These are phyloP conservation scores for Drosophila parabipectinata DNA, from an alignment of 1,140 invertebrate species.

Conservation along the genomic window DNA sequence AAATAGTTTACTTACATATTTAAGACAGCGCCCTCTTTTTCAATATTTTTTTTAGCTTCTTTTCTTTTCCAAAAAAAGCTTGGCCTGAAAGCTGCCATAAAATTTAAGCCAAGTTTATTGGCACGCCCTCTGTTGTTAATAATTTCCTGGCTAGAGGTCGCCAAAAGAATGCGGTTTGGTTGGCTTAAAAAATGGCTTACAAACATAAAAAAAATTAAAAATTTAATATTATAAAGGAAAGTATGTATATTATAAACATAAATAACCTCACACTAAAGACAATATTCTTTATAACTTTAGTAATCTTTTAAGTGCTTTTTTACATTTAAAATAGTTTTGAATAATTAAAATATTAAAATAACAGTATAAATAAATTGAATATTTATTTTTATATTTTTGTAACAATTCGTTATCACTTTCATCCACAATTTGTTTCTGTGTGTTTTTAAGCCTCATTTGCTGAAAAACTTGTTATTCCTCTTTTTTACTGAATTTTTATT, in stretches of 20 bases:
- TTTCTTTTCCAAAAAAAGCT: neutral
- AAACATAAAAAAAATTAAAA: neutral
- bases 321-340: too few species aligned
- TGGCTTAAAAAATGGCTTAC: conserved; percentile 4
- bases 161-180: neutral
- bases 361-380: too few species aligned
- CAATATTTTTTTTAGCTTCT: neutral
- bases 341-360: too few species aligned
- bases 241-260: too few species aligned
- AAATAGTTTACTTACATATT: neutral
- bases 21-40: conserved; percentile 1
- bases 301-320: too few species aligned
- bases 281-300: too few species aligned
- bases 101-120: neutral
- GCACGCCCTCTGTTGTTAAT: neutral
- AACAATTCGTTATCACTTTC: too few species aligned
- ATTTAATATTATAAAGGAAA: neutral
- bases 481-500: conserved; percentile 48
- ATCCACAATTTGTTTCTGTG: neutral
- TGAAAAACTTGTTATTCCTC: conserved; percentile 17
- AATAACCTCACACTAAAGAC: too few species aligned
- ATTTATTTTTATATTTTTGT: too few species aligned
- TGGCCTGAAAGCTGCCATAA: conserved; percentile 45
- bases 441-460: conserved; percentile 15
- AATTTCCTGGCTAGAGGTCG: neutral